These are phyloP conservation scores for Yoshiicerus persimilis DNA, from an alignment of 1,140 invertebrate genomes.

Conservation along the genomic window DNA sequence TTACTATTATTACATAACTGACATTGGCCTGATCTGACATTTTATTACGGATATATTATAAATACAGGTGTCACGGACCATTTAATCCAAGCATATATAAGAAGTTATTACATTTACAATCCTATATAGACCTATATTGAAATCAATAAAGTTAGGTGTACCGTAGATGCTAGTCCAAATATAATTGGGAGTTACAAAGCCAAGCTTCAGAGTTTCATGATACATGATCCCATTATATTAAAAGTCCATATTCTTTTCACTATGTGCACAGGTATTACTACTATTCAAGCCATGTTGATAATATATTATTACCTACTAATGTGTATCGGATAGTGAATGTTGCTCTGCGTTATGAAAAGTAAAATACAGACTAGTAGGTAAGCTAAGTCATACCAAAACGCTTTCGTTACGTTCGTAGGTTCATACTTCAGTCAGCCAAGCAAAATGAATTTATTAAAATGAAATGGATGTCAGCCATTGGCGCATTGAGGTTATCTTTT, in stretches of 20 bases:
- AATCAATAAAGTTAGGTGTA: not conserved
- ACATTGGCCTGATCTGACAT: not conserved
- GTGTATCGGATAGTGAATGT: no score
- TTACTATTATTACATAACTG: not conserved
- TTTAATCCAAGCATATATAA: not conserved
- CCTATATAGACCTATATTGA: not conserved
- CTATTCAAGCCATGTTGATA: not conserved
- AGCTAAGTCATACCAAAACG: not conserved
- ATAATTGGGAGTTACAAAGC: not conserved
- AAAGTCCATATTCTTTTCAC: not conserved
- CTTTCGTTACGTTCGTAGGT: not conserved
- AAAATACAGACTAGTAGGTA: not conserved
- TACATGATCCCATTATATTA: not conserved
- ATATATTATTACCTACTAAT: not conserved
- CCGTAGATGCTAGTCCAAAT: no score
- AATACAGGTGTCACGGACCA: not conserved
- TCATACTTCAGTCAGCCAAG: not conserved
- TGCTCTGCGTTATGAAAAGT: not conserved
- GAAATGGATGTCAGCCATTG: not conserved
- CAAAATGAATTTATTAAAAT: not conserved
- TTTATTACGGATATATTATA: not conserved
- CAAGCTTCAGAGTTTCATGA: not conserved
- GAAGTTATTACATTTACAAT: not conserved
- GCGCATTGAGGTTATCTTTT: not conserved
- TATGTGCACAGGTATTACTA: not conserved